Evolutionary conservation across 1,140 invertebrate species (phyloP), one percentile per base, ranked within the genome.

Genomic region (Listronotus oregonensis): DNA sequence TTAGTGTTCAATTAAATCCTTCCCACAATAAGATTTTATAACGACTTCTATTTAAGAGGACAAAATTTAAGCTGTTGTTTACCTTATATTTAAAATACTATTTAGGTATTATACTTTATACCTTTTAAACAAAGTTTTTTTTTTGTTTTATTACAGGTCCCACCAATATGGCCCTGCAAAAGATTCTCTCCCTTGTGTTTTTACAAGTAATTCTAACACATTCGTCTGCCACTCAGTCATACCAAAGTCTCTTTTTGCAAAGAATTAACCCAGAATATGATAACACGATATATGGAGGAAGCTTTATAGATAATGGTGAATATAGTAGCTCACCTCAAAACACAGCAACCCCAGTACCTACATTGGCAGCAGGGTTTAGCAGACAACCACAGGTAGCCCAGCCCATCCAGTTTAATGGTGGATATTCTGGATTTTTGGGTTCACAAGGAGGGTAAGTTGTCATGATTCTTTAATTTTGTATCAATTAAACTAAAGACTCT

Each of bases 201-300:
- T 9, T 66, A 12, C 52, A 46, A 42, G 8, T 44, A 0, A 15
- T 44, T 5, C 8, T 52, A 37, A 31, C 1, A 14, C n/a, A 51
- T 8, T 17, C 21, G 1, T 14, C 51, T 5, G 31, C 39, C 2
- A 46, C 44, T 34, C 44, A 59, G 6, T 58, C 32, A 10, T 49
- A 47, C 31, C 64, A 66, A 37, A 59, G 51, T 32, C 12, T 66
- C 10, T 66, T 66, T 31, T 37, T 66, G 31, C 21, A 66, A n/a
- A 50, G 64, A 32, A 66, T 66, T 5, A 66, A 17, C 12, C 64
- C 64, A 21, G 5, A 21, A 4, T 59, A 66, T 14, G 64, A 37
- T 11, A 54, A 43, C 11, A 66, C 44, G 6, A 18, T 59, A 11
- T 66, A 42, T 46, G 64, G 64, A 37, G 64, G 64, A 0, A 52